A percentile compares a stretch with the other conserved stretches of the same genome.
phyloP scores from a whole-genome alignment of 2,888 invertebrate genomes.

The Pandemis heparana region DNA sequence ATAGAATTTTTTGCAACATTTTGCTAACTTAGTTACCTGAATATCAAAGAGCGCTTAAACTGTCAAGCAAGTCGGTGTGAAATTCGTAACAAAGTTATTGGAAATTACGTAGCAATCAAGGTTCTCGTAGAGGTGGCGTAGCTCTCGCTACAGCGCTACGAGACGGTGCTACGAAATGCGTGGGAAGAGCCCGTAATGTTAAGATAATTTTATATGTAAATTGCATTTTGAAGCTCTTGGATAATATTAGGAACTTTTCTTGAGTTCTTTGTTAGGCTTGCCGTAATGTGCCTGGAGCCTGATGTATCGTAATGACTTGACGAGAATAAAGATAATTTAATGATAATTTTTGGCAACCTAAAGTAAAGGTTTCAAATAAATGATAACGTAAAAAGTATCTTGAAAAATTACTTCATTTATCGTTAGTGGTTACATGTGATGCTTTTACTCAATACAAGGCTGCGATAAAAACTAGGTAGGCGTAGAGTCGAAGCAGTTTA shows the following conservation, averaged over 20 bases:
- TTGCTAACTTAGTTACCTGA: conserved; percentile 28
- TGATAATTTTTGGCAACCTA: background rate
- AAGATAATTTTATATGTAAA: conserved; percentile 45
- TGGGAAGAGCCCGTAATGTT: conserved; percentile 28
- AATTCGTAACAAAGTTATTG: conserved; percentile 45
- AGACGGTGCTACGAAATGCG: conserved; percentile 41
- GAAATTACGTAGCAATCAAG: conserved; percentile 54
- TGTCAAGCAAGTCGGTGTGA: conserved; percentile 37
- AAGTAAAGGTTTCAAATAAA: background rate
- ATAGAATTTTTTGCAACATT: conserved; percentile 9
- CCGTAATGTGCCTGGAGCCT: conserved; percentile 22
- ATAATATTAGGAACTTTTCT: conserved; percentile 32
- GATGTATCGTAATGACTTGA: conserved; percentile 5
- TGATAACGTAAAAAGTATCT: background rate
- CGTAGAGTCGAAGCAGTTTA: background rate
- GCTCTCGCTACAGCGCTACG: conserved; percentile 41
- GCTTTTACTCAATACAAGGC: background rate
- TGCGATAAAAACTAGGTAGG: background rate
- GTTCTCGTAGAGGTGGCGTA: conserved; percentile 41
- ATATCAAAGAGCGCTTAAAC: conserved; percentile 35
- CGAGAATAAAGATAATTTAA: conserved; percentile 13
- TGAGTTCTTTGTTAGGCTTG: conserved; percentile 28
- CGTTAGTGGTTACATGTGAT: no score
- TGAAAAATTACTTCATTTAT: no score
- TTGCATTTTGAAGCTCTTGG: conserved; percentile 42